Conservation (phyloP, 1,140 invertebrate species). For the Paraescarpia echinospica region DNA sequence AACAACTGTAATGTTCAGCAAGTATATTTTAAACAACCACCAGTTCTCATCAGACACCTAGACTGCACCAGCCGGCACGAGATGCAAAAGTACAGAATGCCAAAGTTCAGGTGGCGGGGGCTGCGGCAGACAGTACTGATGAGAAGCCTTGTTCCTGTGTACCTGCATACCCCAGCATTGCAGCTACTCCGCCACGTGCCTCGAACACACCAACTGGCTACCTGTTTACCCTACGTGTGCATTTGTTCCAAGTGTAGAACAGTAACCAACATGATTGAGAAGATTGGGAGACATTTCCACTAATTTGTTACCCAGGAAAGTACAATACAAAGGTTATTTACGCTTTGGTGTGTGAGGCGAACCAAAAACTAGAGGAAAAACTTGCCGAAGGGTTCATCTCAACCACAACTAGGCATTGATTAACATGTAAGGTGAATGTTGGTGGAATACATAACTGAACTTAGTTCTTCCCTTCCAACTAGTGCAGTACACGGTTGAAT, state of each 20-base stretch:
- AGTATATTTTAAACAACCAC: too few species aligned
- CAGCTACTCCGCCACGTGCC: background rate
- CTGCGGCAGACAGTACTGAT: background rate
- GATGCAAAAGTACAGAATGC: background rate
- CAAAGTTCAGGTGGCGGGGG: background rate
- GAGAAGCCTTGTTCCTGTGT: background rate
- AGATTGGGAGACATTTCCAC: background rate
- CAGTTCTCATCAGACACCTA: background rate
- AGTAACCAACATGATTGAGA: background rate
- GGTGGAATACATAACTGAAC: background rate
- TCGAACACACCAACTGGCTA: background rate
- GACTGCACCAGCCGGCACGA: too few species aligned
- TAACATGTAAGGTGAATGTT: background rate
- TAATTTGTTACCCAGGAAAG: background rate
- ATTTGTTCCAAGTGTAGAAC: background rate
- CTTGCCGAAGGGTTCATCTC: background rate
- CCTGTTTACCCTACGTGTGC: background rate
- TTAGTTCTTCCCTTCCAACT: background rate
- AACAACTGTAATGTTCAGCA: too few species aligned
- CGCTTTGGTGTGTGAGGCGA: background rate
- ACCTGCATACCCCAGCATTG: background rate
- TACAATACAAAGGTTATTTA: background rate
- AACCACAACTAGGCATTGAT: background rate
- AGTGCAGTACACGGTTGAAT: background rate
- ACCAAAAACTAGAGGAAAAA: background rate